phyloP scores from a whole-genome alignment of 2,113 vertebrate genomes.

The Xiphophorus hellerii region DNA sequence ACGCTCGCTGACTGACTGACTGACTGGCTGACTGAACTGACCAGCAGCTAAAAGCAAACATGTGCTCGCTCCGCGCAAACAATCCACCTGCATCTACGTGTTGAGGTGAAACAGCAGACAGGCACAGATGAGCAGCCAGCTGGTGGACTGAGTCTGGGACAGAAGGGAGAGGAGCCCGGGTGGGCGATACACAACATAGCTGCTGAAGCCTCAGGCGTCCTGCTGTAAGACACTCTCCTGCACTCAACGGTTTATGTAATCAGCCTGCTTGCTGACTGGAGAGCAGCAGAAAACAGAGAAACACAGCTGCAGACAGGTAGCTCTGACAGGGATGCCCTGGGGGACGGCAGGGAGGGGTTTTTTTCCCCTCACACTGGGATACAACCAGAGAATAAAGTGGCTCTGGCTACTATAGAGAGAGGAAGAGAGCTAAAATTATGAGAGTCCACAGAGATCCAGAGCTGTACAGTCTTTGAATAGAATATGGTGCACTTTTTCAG shows the following conservation, averaged over 20 bases:
- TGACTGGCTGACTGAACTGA: background rate
- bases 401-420: background rate
- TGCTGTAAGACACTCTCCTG: constrained; percentile 62
- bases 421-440: background rate
- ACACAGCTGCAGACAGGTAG: constrained; percentile 70
- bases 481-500: too few species aligned
- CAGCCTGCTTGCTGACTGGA: constrained; percentile 59
- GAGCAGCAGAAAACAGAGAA: constrained; percentile 51
- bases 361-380: constrained; percentile 45
- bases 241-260: constrained; percentile 61
- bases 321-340: constrained; percentile 57
- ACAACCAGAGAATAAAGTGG: constrained; percentile 36
- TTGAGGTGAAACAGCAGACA: constrained; percentile 29
- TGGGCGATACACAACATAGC: constrained; percentile 46
- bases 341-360: constrained; percentile 38
- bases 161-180: constrained; percentile 35
- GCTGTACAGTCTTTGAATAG: background rate
- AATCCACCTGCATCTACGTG: constrained; percentile 11
- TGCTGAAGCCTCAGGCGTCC: constrained; percentile 57
- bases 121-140: constrained; percentile 58
- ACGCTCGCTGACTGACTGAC: constrained; percentile 23
- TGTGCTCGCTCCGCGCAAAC: constrained; percentile 17
- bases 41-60: constrained; percentile 30
- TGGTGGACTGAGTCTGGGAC: constrained; percentile 51
- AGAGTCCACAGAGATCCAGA: background rate